Percentiles rank a stretch among this genome's conserved stretches.
These are phyloP conservation scores for Melanotaenia trifasciata DNA, from an alignment of 2,797 vertebrate genomes.

Conservation along the genomic window DNA sequence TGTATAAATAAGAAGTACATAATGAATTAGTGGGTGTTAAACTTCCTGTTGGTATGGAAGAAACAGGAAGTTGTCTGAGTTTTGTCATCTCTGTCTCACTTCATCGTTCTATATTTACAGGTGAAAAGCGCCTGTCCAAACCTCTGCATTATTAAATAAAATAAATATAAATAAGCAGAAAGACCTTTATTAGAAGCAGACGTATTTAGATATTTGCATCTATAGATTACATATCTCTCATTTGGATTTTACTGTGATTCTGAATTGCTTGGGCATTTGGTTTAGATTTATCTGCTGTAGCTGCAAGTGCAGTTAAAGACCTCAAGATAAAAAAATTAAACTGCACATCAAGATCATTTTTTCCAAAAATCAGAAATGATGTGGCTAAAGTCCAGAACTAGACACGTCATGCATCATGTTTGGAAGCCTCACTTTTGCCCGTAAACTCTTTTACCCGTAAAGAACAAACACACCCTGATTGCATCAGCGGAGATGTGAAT, in stretches of 20 bases:
- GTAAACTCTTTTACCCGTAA: background rate
- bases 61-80: background rate
- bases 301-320: background rate
- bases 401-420: background rate
- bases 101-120: background rate
- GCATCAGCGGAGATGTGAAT: conserved; percentile 5
- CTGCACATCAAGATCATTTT: no score
- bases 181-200: background rate
- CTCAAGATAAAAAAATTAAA: no score
- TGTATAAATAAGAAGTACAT: conserved; percentile 1
- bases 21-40: background rate
- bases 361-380: background rate
- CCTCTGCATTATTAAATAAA: background rate
- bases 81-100: background rate
- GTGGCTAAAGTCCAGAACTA: background rate
- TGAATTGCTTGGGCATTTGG: no score
- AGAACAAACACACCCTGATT: background rate
- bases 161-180: background rate
- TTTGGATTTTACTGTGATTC: background rate
- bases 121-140: accelerated
- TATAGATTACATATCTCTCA: background rate
- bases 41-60: background rate
- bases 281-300: background rate
- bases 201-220: background rate
- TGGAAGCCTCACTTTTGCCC: background rate